A percentile compares a stretch with the other conserved stretches of the same genome.
Conservation (phyloP, 30 jellyfish, hydroid and myxozoan genomes). For the Chrysaora quinquecirrha region DNA sequence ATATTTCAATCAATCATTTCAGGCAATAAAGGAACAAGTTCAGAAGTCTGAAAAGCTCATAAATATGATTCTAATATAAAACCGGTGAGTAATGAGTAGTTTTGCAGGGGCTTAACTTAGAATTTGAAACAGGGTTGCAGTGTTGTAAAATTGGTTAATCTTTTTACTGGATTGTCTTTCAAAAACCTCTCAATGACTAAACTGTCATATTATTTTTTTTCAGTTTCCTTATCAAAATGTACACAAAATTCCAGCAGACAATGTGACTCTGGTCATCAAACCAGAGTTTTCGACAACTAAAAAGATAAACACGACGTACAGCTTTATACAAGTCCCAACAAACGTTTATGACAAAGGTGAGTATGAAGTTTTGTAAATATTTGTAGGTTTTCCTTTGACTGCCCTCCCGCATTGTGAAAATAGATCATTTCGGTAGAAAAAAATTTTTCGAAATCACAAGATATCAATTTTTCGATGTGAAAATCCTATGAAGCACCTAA, state of each 20-base stretch:
- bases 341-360: conserved; percentile 61
- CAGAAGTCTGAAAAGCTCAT: not conserved
- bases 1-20: not conserved
- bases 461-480: too few species aligned
- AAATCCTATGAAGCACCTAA: too few species aligned
- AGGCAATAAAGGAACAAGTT: conserved; percentile 1
- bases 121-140: too few species aligned
- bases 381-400: too few species aligned
- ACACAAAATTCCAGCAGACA: conserved; percentile 36
- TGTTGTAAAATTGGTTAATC: too few species aligned
- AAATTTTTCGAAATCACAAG: too few species aligned
- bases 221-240: conserved; percentile 46
- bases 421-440: too few species aligned
- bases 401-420: too few species aligned
- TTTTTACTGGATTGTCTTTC: too few species aligned
- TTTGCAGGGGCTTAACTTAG: too few species aligned
- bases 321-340: conserved; percentile 93
- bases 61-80: conserved; percentile 5
- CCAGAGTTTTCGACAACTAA: conserved; percentile 57
- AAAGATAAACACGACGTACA: conserved; percentile 53
- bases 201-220: not conserved
- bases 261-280: conserved; percentile 20
- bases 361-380: not conserved
- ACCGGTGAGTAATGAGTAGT: not conserved
- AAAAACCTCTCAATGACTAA: too few species aligned